Conservation (phyloP, 1,140 invertebrate species). For the Saccostrea cuccullata region DNA sequence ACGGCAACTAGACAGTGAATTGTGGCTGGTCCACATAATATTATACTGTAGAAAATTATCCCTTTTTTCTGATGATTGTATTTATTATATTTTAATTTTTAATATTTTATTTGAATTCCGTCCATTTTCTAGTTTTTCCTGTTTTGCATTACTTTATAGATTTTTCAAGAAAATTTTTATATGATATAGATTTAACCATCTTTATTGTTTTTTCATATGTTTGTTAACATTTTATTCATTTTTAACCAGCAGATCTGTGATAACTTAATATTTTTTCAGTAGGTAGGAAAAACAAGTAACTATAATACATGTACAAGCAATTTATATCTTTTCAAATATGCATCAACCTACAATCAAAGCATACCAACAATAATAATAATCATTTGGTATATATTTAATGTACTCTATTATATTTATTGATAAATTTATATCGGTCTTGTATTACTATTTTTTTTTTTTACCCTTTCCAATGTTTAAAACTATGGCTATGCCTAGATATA, state of each 20-base stretch:
- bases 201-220: background rate
- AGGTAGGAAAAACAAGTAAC: too few species aligned
- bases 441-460: too few species aligned
- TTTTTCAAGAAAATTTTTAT: background rate
- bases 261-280: background rate
- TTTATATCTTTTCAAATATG: too few species aligned
- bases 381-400: too few species aligned
- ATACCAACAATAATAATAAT: too few species aligned
- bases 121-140: background rate
- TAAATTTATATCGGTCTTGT: too few species aligned
- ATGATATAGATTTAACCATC: background rate
- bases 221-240: background rate
- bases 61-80: background rate
- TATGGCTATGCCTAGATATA: too few species aligned
- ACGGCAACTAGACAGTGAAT: background rate
- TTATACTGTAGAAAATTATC: background rate
- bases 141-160: background rate
- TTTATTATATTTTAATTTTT: background rate
- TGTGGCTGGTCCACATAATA: conserved; percentile 4
- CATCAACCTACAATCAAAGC: too few species aligned
- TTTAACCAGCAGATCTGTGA: background rate
- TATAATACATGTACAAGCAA: too few species aligned
- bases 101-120: background rate
- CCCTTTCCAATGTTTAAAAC: too few species aligned
- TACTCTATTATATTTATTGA: too few species aligned